phyloP scores from a whole-genome alignment of 2,888 invertebrate species.

The Oxyteleia sp. region DNA sequence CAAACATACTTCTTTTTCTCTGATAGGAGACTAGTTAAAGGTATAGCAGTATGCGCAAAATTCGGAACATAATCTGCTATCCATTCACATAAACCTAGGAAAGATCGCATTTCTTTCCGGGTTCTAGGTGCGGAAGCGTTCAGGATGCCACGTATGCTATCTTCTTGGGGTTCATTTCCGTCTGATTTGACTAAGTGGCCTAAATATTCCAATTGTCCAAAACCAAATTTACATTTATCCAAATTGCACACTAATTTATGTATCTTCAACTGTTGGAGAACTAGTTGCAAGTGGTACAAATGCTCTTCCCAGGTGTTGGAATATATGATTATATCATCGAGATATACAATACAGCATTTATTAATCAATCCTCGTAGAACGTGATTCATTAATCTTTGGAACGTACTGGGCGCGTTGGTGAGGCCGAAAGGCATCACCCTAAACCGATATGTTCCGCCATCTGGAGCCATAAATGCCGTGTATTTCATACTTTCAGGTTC shows the following conservation, averaged over 20 bases:
- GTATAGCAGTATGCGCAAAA: too few relatives aligned
- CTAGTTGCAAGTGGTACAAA: constrained; percentile 58
- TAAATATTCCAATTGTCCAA: too few relatives aligned
- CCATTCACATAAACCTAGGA: too few relatives aligned
- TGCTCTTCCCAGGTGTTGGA: constrained; percentile 44
- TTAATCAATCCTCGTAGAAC: constrained; percentile 69
- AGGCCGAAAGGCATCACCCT: not conserved
- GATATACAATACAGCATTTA: constrained; percentile 69
- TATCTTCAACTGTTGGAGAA: constrained; percentile 66
- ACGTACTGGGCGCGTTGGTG: constrained; percentile 12
- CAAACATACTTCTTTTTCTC: too few relatives aligned
- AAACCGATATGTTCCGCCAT: not conserved
- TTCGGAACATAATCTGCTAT: too few relatives aligned
- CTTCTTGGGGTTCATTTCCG: too few relatives aligned
- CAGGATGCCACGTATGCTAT: too few relatives aligned
- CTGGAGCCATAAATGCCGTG: not conserved
- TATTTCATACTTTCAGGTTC: not conserved
- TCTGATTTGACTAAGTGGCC: too few relatives aligned
- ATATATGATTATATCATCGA: constrained; percentile 33
- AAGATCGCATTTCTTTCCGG: too few relatives aligned
- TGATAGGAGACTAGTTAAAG: too few relatives aligned
- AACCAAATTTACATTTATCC: too few relatives aligned
- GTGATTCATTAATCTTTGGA: constrained; percentile 58
- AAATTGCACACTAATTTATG: constrained; percentile 37
- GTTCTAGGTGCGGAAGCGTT: too few relatives aligned